Evolutionary conservation across 1,140 invertebrate genomes (phyloP).

Genomic region (Thaumatotibia leucotreta): DNA sequence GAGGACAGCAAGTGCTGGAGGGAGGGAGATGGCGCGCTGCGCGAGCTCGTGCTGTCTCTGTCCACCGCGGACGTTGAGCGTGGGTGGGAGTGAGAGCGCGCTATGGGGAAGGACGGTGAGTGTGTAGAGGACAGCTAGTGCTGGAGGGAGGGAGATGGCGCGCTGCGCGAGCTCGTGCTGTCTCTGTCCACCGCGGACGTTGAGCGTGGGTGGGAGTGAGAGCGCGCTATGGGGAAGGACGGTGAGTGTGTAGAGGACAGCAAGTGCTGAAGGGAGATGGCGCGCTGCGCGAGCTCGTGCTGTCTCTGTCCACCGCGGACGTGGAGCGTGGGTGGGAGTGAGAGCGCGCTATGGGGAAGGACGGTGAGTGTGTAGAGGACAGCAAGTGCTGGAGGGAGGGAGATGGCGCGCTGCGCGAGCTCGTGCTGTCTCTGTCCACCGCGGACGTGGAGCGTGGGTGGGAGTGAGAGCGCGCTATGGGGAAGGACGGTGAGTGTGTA

Average conservation of each 20-base stretch:
- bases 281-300: no score
- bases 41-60: no score
- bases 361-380: slow-evolving; percentile 58
- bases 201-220: no score
- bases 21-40: no score
- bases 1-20: no score
- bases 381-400: slow-evolving; percentile 86
- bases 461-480: no score
- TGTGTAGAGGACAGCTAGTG: slow-evolving; percentile 63
- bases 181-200: slow-evolving; percentile 86
- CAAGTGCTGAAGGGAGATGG: no score
- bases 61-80: slow-evolving; percentile 83
- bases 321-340: not conserved
- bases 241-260: no score
- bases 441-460: slow-evolving; percentile 88
- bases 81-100: no score
- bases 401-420: slow-evolving; percentile 92
- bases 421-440: slow-evolving; percentile 86
- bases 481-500: no score
- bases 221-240: no score
- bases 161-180: slow-evolving; percentile 93
- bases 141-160: slow-evolving; percentile 90
- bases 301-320: slow-evolving; percentile 88
- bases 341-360: slow-evolving; percentile 85
- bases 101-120: no score